phyloP scores from a whole-genome alignment of 2,113 vertebrate species.

The Daboia siamensis region DNA sequence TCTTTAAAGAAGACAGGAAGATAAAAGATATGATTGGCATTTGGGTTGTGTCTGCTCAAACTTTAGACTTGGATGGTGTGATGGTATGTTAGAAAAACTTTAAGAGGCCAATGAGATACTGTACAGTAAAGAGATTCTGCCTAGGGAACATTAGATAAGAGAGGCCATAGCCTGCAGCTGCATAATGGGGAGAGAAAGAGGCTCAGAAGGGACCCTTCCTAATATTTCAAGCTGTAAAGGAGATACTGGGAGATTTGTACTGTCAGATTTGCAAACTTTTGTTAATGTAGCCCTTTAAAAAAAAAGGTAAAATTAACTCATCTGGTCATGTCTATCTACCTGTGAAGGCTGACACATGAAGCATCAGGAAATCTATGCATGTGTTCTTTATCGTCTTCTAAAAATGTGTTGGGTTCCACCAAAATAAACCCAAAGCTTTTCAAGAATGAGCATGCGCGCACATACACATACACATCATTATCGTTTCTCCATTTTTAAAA shows the following conservation, averaged over 20 bases:
- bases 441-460: background rate
- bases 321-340: background rate
- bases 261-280: background rate
- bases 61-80: background rate
- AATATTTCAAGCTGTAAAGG: background rate
- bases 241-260: background rate
- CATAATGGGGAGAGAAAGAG: background rate
- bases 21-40: background rate
- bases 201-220: background rate
- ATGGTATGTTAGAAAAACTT: background rate
- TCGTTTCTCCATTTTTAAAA: background rate
- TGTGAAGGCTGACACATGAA: background rate
- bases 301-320: background rate
- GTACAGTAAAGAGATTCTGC: background rate
- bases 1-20: background rate
- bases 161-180: background rate
- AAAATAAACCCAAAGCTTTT: background rate
- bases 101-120: background rate
- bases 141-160: background rate
- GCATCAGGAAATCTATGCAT: background rate
- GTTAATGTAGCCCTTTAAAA: background rate
- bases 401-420: background rate
- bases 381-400: background rate
- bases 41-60: background rate
- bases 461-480: background rate